Percentiles rank a stretch among this genome's conserved stretches.
phyloP scores from a whole-genome alignment of 2,797 vertebrate species.

The Okamejei kenojei region DNA sequence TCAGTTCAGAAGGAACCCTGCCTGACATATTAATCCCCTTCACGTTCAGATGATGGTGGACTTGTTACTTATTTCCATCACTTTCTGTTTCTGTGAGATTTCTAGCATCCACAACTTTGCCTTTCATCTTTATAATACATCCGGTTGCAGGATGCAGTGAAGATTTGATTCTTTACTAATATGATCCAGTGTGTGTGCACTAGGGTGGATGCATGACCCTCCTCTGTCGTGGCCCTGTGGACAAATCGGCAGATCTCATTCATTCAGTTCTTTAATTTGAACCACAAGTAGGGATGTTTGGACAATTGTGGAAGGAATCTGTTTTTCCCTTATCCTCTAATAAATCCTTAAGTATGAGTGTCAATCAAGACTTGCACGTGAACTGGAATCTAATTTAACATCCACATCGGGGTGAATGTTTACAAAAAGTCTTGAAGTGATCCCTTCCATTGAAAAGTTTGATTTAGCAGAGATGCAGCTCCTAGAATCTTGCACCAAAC shows the following conservation, averaged over 20 bases:
- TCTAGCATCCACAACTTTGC: not conserved
- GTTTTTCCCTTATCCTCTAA: not conserved
- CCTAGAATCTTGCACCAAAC: not conserved
- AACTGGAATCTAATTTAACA: not conserved
- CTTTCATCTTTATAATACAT: slow-evolving; percentile 1
- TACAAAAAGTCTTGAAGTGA: not conserved
- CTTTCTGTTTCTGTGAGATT: not conserved
- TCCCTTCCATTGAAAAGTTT: slow-evolving; percentile 13
- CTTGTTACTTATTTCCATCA: not conserved
- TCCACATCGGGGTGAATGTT: not conserved
- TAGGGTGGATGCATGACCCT: not conserved
- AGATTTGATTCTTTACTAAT: slow-evolving; percentile 23
- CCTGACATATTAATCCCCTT: not conserved
- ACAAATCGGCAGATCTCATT: not conserved
- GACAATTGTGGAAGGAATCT: not conserved
- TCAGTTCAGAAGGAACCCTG: not conserved
- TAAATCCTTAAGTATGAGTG: not conserved
- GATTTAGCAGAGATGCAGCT: not conserved
- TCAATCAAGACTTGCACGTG: not conserved
- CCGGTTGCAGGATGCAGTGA: not conserved
- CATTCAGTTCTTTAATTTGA: not conserved
- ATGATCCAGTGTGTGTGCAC: not conserved
- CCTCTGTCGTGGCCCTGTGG: not conserved
- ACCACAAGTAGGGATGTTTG: not conserved
- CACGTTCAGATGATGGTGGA: not conserved